Evolutionary conservation across 2,113 vertebrate genomes (phyloP).

Genomic region (Tenrec ecaudatus): DNA sequence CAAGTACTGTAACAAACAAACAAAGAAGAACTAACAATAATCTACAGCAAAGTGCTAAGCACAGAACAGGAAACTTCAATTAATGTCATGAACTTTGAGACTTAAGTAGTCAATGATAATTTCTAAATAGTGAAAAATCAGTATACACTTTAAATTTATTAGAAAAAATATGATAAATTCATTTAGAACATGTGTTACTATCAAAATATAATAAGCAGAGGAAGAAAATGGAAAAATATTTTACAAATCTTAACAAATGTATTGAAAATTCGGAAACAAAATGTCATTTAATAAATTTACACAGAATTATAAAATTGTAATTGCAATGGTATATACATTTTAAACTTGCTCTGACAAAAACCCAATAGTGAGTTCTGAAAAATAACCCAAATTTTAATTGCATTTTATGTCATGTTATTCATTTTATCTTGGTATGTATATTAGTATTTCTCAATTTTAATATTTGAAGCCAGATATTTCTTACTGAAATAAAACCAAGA

Average conservation of each 20-base stretch:
- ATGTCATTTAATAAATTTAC: no score
- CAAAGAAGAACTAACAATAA: neutral
- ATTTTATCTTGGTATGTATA: neutral
- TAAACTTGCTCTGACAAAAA: no score
- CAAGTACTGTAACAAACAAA: neutral
- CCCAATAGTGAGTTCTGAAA: no score
- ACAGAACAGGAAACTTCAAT: neutral
- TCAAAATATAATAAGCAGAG: no score
- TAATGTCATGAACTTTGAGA: neutral
- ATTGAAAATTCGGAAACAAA: no score
- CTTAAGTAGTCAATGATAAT: neutral
- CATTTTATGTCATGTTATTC: neutral
- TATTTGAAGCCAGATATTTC: neutral
- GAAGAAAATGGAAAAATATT: no score
- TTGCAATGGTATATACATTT: no score
- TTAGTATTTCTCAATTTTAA: neutral
- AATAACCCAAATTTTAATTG: neutral
- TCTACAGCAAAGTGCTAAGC: neutral
- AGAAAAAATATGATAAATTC: neutral
- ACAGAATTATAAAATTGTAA: no score
- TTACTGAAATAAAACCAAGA: neutral
- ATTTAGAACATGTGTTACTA: no score
- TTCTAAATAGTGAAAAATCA: neutral
- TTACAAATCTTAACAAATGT: no score
- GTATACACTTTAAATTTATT: neutral